Evolutionary conservation across 2,113 vertebrate genomes (phyloP).

Genomic region (Chlorodrepanis virens): DNA sequence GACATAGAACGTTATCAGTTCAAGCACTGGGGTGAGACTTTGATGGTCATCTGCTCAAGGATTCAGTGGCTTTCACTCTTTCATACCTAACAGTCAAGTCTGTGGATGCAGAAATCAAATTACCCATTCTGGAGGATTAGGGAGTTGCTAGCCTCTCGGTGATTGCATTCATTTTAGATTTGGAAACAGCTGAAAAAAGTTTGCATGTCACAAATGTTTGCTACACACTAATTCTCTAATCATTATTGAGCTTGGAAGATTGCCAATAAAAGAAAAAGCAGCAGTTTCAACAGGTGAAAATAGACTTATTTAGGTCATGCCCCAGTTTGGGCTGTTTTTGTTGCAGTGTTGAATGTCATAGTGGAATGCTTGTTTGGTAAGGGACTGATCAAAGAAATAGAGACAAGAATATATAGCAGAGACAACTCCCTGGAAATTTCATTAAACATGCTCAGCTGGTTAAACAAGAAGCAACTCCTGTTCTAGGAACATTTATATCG

Average conservation of each 20-base stretch:
- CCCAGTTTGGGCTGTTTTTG: accelerated
- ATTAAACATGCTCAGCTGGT: not conserved
- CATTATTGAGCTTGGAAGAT: conserved; percentile 11
- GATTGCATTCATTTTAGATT: conserved; percentile 10
- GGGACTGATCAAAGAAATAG: not conserved
- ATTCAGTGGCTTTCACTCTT: not conserved
- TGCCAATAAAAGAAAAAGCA: not conserved
- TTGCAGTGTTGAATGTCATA: not conserved
- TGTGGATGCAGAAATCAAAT: not conserved
- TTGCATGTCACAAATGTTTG: conserved; percentile 20
- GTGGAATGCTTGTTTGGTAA: not conserved
- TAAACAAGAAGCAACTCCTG: not conserved
- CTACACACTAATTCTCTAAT: conserved; percentile 13
- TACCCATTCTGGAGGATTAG: not conserved
- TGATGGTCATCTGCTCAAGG: not conserved
- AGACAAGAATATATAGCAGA: not conserved
- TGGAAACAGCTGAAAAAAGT: conserved; percentile 11
- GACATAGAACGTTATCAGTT: not conserved
- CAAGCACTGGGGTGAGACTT: not conserved
- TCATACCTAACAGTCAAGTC: not conserved
- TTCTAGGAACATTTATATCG: not conserved
- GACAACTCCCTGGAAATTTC: not conserved
- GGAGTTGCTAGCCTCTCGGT: not conserved
- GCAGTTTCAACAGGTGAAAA: not conserved
- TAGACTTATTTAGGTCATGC: not conserved